Conservation (phyloP, 2,888 invertebrate genomes). For the Lasius fuliginosus region DNA sequence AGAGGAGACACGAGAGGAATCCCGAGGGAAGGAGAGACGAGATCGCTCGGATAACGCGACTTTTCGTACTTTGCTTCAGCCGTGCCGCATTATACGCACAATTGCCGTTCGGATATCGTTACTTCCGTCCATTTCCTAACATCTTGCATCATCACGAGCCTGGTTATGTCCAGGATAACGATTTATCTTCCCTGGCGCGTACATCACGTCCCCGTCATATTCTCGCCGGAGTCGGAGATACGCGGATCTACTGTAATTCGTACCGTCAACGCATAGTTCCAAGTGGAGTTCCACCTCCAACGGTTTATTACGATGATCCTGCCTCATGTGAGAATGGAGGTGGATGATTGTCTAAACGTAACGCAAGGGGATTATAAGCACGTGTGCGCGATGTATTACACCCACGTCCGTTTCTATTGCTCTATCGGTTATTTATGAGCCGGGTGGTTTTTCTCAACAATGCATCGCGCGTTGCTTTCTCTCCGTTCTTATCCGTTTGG, state of each 20-base stretch:
- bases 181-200: slow-evolving; percentile 46
- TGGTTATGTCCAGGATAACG: slow-evolving; percentile 28
- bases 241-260: slow-evolving; percentile 50
- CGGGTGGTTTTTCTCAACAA: neutral
- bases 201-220: slow-evolving; percentile 24
- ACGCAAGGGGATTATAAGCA: slow-evolving; percentile 43
- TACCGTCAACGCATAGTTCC: slow-evolving; percentile 30
- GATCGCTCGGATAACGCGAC: slow-evolving; percentile 43
- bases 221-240: slow-evolving; percentile 11
- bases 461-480: neutral
- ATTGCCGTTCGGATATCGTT: slow-evolving; percentile 45
- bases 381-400: slow-evolving; percentile 21
- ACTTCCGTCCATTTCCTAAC: slow-evolving; percentile 38
- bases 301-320: slow-evolving; percentile 17
- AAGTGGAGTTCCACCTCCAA: neutral
- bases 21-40: neutral
- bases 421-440: slow-evolving; percentile 67
- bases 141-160: slow-evolving; percentile 25
- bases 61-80: neutral
- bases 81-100: slow-evolving; percentile 21
- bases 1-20: slow-evolving; percentile 35
- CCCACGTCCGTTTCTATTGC: slow-evolving; percentile 60
- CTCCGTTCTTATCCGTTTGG: slow-evolving; percentile 14
- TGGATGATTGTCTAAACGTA: slow-evolving; percentile 20
- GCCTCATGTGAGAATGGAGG: neutral